phyloP scores from a whole-genome alignment of 2,113 vertebrate genomes.

The Pterophyllum scalare region DNA sequence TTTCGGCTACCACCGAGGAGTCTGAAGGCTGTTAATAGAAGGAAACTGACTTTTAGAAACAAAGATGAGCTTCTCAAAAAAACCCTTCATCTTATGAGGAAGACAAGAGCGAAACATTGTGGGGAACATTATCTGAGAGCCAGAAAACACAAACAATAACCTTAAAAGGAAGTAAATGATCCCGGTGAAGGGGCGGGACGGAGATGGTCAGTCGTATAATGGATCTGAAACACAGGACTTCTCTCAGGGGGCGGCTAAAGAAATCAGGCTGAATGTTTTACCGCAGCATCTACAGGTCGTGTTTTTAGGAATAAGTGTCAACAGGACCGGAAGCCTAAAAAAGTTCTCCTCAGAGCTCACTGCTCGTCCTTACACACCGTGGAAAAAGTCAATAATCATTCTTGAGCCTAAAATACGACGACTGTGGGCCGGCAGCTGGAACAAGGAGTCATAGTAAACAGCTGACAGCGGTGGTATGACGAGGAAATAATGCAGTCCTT shows the following conservation, averaged over 20 bases:
- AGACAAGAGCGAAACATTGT: background rate
- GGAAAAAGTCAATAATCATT: background rate
- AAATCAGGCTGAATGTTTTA: too few relatives aligned
- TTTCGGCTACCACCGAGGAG: background rate
- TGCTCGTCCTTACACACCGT: background rate
- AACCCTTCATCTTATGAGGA: background rate
- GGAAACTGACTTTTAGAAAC: background rate
- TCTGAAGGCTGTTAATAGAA: background rate
- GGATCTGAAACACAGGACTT: background rate
- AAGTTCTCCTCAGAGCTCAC: background rate
- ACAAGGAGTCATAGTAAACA: background rate
- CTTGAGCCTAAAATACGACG: background rate
- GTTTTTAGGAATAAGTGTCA: too few relatives aligned
- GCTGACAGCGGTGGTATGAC: rapidly evolving
- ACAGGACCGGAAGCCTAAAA: too few relatives aligned
- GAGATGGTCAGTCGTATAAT: background rate
- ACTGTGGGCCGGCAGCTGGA: rapidly evolving
- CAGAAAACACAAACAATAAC: background rate
- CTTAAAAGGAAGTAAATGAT: background rate
- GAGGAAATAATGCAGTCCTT: background rate
- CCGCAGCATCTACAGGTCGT: rapidly evolving
- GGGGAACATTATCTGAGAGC: background rate
- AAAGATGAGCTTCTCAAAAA: background rate
- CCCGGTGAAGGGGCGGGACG: background rate
- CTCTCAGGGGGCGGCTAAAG: too few relatives aligned